Base-by-base conservation (phyloP, 2,888 invertebrate species). In the Gari tellinella region DNA sequence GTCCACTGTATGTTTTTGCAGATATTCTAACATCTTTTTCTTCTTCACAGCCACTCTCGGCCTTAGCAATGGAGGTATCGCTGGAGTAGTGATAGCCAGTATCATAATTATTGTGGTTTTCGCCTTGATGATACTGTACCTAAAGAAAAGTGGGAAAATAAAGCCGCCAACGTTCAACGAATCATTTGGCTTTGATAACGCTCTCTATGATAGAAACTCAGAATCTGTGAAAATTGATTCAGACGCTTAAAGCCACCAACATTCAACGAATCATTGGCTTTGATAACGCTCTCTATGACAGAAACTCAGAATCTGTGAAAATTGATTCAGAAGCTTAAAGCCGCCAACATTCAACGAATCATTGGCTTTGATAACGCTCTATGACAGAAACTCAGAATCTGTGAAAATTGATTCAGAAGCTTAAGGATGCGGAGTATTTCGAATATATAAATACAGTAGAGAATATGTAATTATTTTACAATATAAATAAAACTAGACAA, bases 331-430 rank as follows among this genome's bases (percentile, higher is more conserved):
- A 69, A 46, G 65, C 74, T 15, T 70, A 41, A 52, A 43, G 10
- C 31, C 61, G 5, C 75, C 70, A 14, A 10, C 38, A 8, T 14
- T 70, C 19, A 40, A 56, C 14, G 31, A 31, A 4, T 26, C 48
- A 23, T 2, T 55, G 69, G 74, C 2, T 75, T 75, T 45, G 66
- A 70, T 19, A 75, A 75, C 38, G 69, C 65, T 8, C 12, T 75
- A 75, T 25, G 53, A 49, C 46, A 58, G 23, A 55, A 38, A 52
- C 1, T 40, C 53, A 40, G 69, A 69, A n/a, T 17, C 25, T 21
- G 61, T 68, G 23, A 60, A 56, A 38, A 37, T 74, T 2, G 64
- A 74, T 19, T 64, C 73, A 15, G 68, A 69, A 46, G 65, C 74
- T 15, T 70, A 41, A 52, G 14, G 10, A 4, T 56, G 5, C 75